Conservation (phyloP, 1,140 invertebrate genomes). For the Lasioglossum albipes region DNA sequence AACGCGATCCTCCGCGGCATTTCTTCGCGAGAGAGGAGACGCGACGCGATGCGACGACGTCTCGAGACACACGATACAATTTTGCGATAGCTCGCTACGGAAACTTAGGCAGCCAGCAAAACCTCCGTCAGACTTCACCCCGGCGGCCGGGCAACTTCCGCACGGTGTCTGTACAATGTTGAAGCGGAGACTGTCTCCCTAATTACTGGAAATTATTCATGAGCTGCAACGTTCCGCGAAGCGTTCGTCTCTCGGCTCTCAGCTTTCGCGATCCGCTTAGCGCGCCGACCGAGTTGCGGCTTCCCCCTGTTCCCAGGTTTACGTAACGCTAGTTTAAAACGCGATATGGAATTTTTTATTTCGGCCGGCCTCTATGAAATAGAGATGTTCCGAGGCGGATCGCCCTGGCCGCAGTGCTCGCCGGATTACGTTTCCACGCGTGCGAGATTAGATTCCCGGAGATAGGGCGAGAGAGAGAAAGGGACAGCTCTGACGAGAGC, state of each 20-base stretch:
- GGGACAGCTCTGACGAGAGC: no score
- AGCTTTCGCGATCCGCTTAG: constrained; percentile 34
- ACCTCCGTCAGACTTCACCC: constrained; percentile 3
- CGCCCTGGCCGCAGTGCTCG: not conserved
- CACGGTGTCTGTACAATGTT: constrained; percentile 20
- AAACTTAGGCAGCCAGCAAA: constrained; percentile 1
- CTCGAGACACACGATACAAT: no score
- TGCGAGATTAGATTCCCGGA: not conserved
- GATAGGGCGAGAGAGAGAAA: no score
- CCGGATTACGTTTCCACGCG: not conserved
- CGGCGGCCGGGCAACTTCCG: constrained; percentile 14
- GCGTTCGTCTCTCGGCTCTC: constrained; percentile 13
- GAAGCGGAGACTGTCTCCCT: not conserved
- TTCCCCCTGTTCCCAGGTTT: not conserved
- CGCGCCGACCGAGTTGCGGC: constrained; percentile 10
- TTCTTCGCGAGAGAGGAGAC: no score
- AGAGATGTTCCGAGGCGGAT: not conserved
- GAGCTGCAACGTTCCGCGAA: not conserved
- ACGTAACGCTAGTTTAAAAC: not conserved
- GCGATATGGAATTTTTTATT: constrained; percentile 10
- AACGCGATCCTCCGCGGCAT: no score
- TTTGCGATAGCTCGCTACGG: not conserved
- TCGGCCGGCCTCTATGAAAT: no score
- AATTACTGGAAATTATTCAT: constrained; percentile 45
- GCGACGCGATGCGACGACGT: no score